Percentiles rank a stretch among this genome's conserved stretches.
phyloP scores from a whole-genome alignment of 2,888 invertebrate species.

The Cephalotes varians region DNA sequence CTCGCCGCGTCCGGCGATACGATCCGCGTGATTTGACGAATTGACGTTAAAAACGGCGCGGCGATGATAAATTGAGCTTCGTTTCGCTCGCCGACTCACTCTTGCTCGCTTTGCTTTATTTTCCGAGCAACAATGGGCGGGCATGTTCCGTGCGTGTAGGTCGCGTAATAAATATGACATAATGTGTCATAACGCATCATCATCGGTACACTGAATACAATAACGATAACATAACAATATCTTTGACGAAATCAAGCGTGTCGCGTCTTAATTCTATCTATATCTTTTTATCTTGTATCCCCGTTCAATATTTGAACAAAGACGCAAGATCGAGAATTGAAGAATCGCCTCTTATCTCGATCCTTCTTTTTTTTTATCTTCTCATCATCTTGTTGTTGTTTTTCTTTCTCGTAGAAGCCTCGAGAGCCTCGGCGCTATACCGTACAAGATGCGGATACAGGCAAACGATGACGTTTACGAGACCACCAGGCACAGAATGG shows the following conservation, averaged over 20 bases:
- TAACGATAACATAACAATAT: background rate
- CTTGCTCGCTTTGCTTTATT: background rate
- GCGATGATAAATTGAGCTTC: slow-evolving; percentile 13
- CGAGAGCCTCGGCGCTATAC: slow-evolving; percentile 94
- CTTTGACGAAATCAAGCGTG: background rate
- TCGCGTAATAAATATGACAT: background rate
- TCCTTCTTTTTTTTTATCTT: background rate
- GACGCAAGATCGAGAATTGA: background rate
- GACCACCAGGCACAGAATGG: slow-evolving; percentile 96
- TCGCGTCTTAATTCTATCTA: background rate
- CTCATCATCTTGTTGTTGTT: background rate
- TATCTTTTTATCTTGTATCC: background rate
- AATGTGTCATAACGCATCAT: background rate
- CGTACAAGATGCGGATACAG: slow-evolving; percentile 95
- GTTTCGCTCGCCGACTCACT: background rate
- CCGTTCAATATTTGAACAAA: background rate
- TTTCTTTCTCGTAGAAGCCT: slow-evolving; percentile 87
- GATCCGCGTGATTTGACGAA: slow-evolving; percentile 26
- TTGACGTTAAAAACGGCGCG: slow-evolving; percentile 26
- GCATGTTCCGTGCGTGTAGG: background rate
- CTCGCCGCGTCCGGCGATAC: background rate
- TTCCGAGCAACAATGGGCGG: background rate
- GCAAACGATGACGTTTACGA: slow-evolving; percentile 99
- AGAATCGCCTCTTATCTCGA: background rate
- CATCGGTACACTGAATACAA: background rate